Evolutionary conservation across 2,797 vertebrate species (phyloP).

Genomic region (Rhincodon typus): DNA sequence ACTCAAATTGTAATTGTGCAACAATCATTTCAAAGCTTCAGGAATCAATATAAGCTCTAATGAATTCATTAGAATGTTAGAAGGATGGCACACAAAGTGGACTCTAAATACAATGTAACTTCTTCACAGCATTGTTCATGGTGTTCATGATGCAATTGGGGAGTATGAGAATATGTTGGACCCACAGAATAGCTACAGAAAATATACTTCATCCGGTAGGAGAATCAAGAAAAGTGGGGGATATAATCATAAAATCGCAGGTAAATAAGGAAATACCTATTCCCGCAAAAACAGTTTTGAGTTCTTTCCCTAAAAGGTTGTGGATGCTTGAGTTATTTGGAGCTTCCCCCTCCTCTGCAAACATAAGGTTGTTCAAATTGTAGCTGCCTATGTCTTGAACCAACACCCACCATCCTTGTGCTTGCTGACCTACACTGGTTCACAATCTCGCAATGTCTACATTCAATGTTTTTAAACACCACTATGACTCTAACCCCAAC

Average conservation of each 20-base stretch:
- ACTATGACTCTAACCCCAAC: not conserved
- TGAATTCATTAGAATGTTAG: not conserved
- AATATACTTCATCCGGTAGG: not conserved
- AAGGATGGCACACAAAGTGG: not conserved
- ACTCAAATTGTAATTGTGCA: not conserved
- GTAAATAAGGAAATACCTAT: not conserved
- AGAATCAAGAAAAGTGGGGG: not conserved
- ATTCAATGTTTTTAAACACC: not conserved
- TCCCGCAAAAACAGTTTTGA: not conserved
- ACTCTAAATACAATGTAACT: not conserved
- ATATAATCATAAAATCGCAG: not conserved
- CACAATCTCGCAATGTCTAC: not conserved
- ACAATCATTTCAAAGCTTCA: conserved; percentile 26
- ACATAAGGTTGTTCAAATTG: not conserved
- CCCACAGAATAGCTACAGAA: not conserved
- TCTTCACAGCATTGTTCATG: not conserved
- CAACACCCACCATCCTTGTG: not conserved
- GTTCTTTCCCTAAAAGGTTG: not conserved
- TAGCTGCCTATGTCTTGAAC: not conserved
- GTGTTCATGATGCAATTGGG: not conserved
- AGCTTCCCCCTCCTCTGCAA: not conserved
- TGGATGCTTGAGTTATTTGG: not conserved
- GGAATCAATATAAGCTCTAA: conserved; percentile 15
- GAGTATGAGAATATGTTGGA: too few species aligned
- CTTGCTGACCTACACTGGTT: not conserved